phyloP scores from a whole-genome alignment of 2,113 vertebrate genomes.

The Trogon surrucura region DNA sequence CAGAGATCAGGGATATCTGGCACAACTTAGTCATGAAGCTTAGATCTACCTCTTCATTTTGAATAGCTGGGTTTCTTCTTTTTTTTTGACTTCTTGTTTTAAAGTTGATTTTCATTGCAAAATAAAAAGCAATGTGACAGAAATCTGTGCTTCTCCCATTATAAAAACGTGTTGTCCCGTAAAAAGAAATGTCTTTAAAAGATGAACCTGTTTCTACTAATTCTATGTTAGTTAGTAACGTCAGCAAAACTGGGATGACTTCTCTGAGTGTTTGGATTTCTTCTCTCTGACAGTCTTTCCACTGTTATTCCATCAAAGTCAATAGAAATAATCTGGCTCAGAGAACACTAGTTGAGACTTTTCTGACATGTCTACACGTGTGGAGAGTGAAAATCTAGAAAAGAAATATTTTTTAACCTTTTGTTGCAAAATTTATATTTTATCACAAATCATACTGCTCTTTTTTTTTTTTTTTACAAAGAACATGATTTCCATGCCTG shows the following conservation, averaged over 20 bases:
- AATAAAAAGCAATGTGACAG: not conserved
- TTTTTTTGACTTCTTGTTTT: not conserved
- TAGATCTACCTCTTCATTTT: not conserved
- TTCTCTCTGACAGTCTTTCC: not conserved
- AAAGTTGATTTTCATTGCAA: not conserved
- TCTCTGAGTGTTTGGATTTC: not conserved
- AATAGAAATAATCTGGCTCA: not conserved
- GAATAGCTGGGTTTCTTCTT: not conserved
- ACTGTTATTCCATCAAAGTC: not conserved
- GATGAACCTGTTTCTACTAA: not conserved
- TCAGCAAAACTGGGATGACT: not conserved
- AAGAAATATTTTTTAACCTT: not conserved
- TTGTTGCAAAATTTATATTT: not conserved
- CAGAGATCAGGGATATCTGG: not conserved
- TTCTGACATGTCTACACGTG: not conserved
- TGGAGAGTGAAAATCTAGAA: not conserved
- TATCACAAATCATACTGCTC: not conserved
- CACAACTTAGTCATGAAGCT: not conserved
- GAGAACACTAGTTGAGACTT: not conserved
- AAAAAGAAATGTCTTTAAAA: not conserved
- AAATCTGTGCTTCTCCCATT: not conserved
- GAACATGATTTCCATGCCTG: not conserved
- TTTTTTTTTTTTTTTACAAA: not conserved
- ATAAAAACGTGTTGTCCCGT: not conserved
- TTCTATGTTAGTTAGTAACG: not conserved